Evolutionary conservation across 2,113 vertebrate species (phyloP).

Genomic region (Sinocyclocheilus rhinocerous): DNA sequence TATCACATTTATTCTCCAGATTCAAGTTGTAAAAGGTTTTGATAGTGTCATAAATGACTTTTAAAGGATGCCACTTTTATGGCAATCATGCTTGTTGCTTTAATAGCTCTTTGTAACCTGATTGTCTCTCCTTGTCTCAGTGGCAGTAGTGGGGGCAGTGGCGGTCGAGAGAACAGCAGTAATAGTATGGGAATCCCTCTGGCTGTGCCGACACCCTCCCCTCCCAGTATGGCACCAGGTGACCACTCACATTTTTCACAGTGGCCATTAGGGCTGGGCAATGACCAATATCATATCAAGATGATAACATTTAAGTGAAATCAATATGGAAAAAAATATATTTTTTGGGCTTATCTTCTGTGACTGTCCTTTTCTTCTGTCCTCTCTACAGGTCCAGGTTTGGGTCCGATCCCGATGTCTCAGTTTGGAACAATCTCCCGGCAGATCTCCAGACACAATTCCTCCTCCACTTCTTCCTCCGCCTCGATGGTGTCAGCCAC

Average conservation of each 20-base stretch:
- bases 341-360: not conserved
- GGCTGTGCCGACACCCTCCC: slow-evolving; percentile 95
- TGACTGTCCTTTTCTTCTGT: slow-evolving; percentile 51
- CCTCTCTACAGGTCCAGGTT: slow-evolving; percentile 80
- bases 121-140: slow-evolving; percentile 64
- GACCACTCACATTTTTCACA: not conserved
- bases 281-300: too few species aligned
- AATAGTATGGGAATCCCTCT: slow-evolving; percentile 92
- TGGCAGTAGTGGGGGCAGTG: slow-evolving; percentile 94
- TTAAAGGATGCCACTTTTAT: not conserved
- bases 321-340: too few species aligned
- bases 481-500: slow-evolving; percentile 97
- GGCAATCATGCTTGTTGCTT: not conserved
- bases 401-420: slow-evolving; percentile 94
- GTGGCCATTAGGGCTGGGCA: too few species aligned
- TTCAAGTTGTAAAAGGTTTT: not conserved
- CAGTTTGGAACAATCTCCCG: slow-evolving; percentile 99
- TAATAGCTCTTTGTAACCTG: not conserved
- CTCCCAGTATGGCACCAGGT: slow-evolving; percentile 92
- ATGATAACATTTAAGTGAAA: too few species aligned
- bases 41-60: not conserved
- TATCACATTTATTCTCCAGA: too few species aligned
- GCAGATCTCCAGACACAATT: slow-evolving; percentile 98
- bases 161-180: slow-evolving; percentile 93
- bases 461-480: slow-evolving; percentile 88